Evolutionary conservation across 92 coral and sea anemone genomes (phyloP).

Genomic region (Metridium senile): DNA sequence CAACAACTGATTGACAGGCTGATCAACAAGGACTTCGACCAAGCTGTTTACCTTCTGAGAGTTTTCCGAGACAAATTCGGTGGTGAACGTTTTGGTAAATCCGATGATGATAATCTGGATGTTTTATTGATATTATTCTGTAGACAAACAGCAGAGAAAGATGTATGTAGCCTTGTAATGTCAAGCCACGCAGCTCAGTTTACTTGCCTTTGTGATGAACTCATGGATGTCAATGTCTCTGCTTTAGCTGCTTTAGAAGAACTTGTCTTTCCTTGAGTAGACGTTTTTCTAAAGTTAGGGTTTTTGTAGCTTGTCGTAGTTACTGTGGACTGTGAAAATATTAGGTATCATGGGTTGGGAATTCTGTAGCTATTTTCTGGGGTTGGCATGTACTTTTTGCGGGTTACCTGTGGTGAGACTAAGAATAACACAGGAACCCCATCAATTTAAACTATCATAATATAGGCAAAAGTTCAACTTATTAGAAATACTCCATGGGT

Average conservation of each 20-base stretch:
- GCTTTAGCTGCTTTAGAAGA: conserved; percentile 75
- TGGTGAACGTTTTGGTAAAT: conserved; percentile 60
- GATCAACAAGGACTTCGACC: conserved; percentile 62
- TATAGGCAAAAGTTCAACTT: too few species aligned
- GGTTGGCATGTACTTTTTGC: too few species aligned
- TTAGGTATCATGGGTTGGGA: too few species aligned
- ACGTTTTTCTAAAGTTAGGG: not conserved
- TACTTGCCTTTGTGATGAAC: conserved; percentile 76
- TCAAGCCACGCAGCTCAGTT: conserved; percentile 74
- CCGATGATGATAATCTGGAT: conserved; percentile 89
- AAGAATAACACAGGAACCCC: too few species aligned
- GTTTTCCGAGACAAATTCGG: conserved; percentile 69
- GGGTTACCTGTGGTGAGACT: too few species aligned
- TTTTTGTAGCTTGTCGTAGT: too few species aligned
- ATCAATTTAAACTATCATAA: too few species aligned
- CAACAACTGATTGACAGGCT: conserved; percentile 66
- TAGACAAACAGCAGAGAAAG: conserved; percentile 78
- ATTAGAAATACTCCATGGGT: too few species aligned
- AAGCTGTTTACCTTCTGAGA: conserved; percentile 76
- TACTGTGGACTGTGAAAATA: too few species aligned
- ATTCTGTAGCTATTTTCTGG: too few species aligned
- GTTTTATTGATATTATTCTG: conserved; percentile 69
- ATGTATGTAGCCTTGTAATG: conserved; percentile 84
- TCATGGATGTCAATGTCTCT: conserved; percentile 87
- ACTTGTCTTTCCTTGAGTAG: conserved; percentile 28